Evolutionary conservation across 2,888 invertebrate genomes (phyloP), one percentile per base, ranked within the genome.

Genomic region (Epinotia bilunana): DNA sequence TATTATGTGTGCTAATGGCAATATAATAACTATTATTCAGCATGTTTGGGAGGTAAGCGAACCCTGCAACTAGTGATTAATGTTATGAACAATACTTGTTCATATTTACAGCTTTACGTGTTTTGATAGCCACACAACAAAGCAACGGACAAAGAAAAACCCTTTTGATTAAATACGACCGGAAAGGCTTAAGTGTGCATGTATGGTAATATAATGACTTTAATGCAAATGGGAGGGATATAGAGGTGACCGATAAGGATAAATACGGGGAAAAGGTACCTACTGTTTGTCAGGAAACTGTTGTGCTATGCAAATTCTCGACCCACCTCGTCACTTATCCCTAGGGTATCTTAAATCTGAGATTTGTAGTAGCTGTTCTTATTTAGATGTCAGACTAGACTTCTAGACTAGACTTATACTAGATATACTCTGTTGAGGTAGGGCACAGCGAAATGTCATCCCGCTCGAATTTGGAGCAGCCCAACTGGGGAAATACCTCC

Each of bases 21-120:
- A 67, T 57, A 72, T 75, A 75, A 75, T 75, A 75, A 72, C 75
- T 67, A 72, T 75, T 72, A 75, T 75, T 71, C 64, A 73, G 60
- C 71, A 65, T 72, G 57, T 71, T 71, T 67, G 12, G 53, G 33
- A 23, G 39, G 73, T 57, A 72, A 74, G 43, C 67, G 46, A 75
- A 61, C 53, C 71, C 55, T 72, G 61, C 57, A 75, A 75, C 67
- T 75, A 74, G 67, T 75, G 75, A 75, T 75, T 75, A 67, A 72
- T 72, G 65, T 70, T 46, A 46, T 71, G 61, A 72, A 28, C 61
- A 72, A 75, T 49, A 60, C 61, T 62, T 60, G 65, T 72, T 63
- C 23, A 58, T 71, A 53, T 53, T 18, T 18, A 43, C 53, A 53
- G 74, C 39, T 67, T 70, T 60, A 16, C 61, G 28, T 73, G 20